Evolutionary conservation across 2,113 vertebrate genomes (phyloP).

Genomic region (Limanda limanda): DNA sequence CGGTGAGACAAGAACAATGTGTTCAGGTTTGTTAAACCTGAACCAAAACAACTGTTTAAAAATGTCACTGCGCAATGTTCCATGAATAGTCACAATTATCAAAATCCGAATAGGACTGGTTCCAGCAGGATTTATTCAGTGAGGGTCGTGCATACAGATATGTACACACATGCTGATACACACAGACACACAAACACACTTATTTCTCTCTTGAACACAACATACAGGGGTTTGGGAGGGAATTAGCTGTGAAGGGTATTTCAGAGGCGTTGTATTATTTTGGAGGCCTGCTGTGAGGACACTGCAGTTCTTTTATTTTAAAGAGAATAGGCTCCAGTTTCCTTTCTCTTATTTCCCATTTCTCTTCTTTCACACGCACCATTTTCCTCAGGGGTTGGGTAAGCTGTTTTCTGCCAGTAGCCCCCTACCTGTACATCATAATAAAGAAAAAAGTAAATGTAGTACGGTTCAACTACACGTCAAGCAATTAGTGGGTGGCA

Average conservation of each 20-base stretch:
- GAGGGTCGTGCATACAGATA: constrained; percentile 34
- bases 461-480: constrained; percentile 11
- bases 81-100: constrained; percentile 61
- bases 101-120: constrained; percentile 59
- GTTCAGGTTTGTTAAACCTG: constrained; percentile 21
- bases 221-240: constrained; percentile 27
- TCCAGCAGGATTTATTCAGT: constrained; percentile 58
- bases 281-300: constrained; percentile 46
- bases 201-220: constrained; percentile 12
- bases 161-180: constrained; percentile 14
- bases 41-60: constrained; percentile 17
- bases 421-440: too few species aligned
- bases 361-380: constrained; percentile 1
- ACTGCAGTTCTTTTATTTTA: constrained; percentile 47
- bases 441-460: background rate
- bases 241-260: constrained; percentile 50
- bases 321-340: constrained; percentile 37
- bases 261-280: constrained; percentile 51
- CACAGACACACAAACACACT: background rate
- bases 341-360: constrained; percentile 23
- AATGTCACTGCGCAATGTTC: constrained; percentile 10
- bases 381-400: constrained; percentile 16
- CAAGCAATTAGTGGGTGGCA: background rate
- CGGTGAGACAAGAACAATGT: background rate
- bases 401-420: background rate